These are phyloP conservation scores for Agrypnus murinus DNA, from an alignment of 2,888 invertebrate species.

Conservation along the genomic window DNA sequence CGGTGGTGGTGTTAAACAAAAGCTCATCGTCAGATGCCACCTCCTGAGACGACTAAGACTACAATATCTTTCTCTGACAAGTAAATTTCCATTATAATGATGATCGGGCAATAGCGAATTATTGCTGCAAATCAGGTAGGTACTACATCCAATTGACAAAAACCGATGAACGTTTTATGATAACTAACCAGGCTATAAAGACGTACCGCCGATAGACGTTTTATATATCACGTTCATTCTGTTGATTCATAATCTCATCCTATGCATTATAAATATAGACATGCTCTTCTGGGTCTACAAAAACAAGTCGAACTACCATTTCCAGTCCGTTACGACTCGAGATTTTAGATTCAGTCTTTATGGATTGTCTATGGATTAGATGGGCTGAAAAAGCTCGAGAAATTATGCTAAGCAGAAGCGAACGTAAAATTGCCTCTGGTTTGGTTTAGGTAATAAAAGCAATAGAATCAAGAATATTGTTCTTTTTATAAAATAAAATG, in stretches of 20 bases:
- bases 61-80: constrained; percentile 29
- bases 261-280: constrained; percentile 52
- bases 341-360: constrained; percentile 46
- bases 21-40: constrained; percentile 38
- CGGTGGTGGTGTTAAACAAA: constrained; percentile 49
- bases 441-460: constrained; percentile 29
- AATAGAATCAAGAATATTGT: constrained; percentile 1
- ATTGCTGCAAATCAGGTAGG: constrained; percentile 36
- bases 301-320: constrained; percentile 46
- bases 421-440: constrained; percentile 26
- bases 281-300: constrained; percentile 38
- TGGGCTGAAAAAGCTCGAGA: constrained; percentile 37
- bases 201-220: constrained; percentile 46
- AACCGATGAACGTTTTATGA: constrained; percentile 40
- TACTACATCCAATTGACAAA: constrained; percentile 32
- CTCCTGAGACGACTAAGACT: constrained; percentile 26
- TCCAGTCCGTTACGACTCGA: constrained; percentile 33
- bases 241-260: constrained; percentile 50
- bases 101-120: constrained; percentile 34
- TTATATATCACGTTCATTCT: constrained; percentile 39
- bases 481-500: background rate
- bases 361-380: constrained; percentile 46
- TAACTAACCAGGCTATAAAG: constrained; percentile 46
- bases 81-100: constrained; percentile 40
- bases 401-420: constrained; percentile 32